Conservation (phyloP, 2,888 invertebrate genomes). For the Scaptomyza reducta region DNA sequence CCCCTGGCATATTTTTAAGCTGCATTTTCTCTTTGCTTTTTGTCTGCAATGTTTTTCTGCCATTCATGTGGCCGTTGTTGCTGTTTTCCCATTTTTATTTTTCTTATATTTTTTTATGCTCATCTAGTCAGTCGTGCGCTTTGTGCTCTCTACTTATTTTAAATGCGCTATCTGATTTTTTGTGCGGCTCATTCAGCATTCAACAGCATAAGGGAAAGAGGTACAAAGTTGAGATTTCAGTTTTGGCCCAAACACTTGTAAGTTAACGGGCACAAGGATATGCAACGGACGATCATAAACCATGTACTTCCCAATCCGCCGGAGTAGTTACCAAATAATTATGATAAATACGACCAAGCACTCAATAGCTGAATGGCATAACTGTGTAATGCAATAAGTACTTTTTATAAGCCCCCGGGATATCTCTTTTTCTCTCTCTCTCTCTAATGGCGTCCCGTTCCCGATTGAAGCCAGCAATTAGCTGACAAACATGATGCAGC, state of each 20-base stretch:
- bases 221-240: constrained; percentile 71
- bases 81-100: constrained; percentile 20
- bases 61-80: constrained; percentile 41
- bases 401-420: constrained; percentile 41
- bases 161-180: constrained; percentile 76
- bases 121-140: constrained; percentile 75
- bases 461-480: constrained; percentile 57
- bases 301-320: not conserved
- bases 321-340: constrained; percentile 48
- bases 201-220: constrained; percentile 61
- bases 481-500: constrained; percentile 65
- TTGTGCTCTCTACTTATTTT: constrained; percentile 72
- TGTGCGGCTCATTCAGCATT: constrained; percentile 70
- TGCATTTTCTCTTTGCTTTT: constrained; percentile 31
- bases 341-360: constrained; percentile 34
- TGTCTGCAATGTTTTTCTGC: constrained; percentile 47
- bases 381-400: constrained; percentile 65
- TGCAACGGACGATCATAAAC: not conserved
- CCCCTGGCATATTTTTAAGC: constrained; percentile 26
- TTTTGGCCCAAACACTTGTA: constrained; percentile 14
- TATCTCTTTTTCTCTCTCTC: not conserved
- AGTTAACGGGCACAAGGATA: constrained; percentile 2
- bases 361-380: constrained; percentile 49
- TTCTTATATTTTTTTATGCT: constrained; percentile 27
- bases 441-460: too few species aligned